A percentile compares a stretch with the other conserved stretches of the same genome.
Conservation (phyloP, 1,140 invertebrate species). For the Musca vetustissima region DNA sequence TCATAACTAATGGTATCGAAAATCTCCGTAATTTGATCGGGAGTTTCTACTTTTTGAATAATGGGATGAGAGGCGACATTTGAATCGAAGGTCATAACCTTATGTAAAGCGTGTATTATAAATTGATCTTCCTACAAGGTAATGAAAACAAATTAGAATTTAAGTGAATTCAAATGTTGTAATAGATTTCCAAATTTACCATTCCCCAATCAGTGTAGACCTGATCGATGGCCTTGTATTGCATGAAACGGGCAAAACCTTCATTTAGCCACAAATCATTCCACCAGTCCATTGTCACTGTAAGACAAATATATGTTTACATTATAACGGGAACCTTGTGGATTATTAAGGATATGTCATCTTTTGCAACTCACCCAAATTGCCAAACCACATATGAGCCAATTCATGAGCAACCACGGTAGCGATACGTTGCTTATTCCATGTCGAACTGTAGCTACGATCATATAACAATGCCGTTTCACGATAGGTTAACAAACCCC, state of each 20-base stretch:
- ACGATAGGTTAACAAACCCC: slow-evolving; percentile 82
- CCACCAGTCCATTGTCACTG: slow-evolving; percentile 90
- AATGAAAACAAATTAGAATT: not conserved
- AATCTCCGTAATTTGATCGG: slow-evolving; percentile 87
- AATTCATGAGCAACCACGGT: slow-evolving; percentile 86
- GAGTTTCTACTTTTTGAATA: slow-evolving; percentile 76
- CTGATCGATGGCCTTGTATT: slow-evolving; percentile 74
- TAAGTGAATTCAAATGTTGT: not conserved
- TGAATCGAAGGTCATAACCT: slow-evolving; percentile 75
- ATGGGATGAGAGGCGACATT: slow-evolving; percentile 87
- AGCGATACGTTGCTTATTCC: slow-evolving; percentile 76
- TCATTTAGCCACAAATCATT: slow-evolving; percentile 91
- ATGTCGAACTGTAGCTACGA: slow-evolving; percentile 65
- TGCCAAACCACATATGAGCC: slow-evolving; percentile 91
- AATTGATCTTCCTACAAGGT: slow-evolving; percentile 68
- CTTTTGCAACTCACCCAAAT: slow-evolving; percentile 64
- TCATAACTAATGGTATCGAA: slow-evolving; percentile 92
- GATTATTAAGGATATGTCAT: no score
- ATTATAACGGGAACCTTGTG: no score
- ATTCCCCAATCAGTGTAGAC: slow-evolving; percentile 82
- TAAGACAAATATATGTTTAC: slow-evolving; percentile 38
- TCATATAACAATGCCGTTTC: slow-evolving; percentile 82
- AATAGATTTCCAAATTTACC: slow-evolving; percentile 61
- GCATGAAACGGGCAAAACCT: slow-evolving; percentile 87
- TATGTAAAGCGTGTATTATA: slow-evolving; percentile 69